phyloP scores from a whole-genome alignment of 2,888 invertebrate genomes.

The Netelia melanura region DNA sequence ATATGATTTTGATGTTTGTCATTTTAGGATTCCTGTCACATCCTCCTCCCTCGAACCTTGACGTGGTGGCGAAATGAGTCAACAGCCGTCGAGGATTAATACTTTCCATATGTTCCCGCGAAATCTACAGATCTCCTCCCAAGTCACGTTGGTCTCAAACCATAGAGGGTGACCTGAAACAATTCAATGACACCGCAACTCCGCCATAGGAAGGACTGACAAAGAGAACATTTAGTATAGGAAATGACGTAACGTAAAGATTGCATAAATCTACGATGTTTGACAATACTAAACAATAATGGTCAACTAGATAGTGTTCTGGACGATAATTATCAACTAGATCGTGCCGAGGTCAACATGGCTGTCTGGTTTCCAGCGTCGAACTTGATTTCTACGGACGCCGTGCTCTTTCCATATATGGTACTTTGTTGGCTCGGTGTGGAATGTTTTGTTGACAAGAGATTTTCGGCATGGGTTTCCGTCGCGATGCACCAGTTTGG shows the following conservation, averaged over 20 bases:
- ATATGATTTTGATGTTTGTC: no score
- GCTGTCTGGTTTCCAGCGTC: no score
- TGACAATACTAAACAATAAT: neutral
- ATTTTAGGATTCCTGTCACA: neutral
- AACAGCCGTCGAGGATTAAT: conserved; percentile 9
- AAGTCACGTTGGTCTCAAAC: neutral
- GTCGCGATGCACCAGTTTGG: no score
- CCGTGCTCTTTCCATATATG: no score
- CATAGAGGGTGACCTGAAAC: conserved; percentile 5
- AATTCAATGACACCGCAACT: conserved; percentile 13
- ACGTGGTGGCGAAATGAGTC: conserved; percentile 8
- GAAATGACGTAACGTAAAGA: neutral
- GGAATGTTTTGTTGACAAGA: no score
- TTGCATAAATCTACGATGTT: neutral
- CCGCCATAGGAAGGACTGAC: neutral
- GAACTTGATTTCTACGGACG: no score
- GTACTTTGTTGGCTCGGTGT: no score
- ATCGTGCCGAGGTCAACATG: no score
- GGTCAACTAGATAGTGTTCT: no score
- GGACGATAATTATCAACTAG: no score
- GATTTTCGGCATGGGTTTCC: no score
- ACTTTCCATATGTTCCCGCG: neutral
- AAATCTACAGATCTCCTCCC: neutral
- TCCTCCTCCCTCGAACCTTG: conserved; percentile 30
- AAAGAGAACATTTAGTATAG: neutral